Conservation (phyloP, 2,797 vertebrate species). For the Dendrocincla fuliginosa region DNA sequence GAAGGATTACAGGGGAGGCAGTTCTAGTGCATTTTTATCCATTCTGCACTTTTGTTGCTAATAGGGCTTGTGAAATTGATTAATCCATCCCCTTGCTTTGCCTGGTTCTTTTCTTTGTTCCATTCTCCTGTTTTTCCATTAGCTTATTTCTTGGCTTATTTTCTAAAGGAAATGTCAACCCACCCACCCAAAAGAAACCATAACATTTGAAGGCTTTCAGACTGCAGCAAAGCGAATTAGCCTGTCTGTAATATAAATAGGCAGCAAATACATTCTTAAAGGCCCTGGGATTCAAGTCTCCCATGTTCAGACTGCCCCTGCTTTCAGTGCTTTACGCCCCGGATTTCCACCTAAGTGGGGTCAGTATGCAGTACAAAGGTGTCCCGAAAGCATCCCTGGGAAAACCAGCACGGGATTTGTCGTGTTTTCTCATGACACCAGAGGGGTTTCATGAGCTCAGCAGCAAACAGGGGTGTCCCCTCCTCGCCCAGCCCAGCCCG, state of each 20-base stretch:
- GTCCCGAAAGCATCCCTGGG: not conserved
- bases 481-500: no score
- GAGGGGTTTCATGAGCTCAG: not conserved
- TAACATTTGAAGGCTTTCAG: not conserved
- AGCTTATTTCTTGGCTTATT: not conserved
- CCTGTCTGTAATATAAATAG: not conserved
- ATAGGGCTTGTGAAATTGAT: not conserved
- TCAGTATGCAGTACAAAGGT: no score
- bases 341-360: not conserved
- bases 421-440: not conserved
- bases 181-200: not conserved
- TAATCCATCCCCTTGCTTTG: not conserved
- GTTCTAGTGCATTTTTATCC: not conserved
- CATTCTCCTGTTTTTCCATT: not conserved
- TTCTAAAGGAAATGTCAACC: not conserved
- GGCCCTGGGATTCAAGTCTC: not conserved
- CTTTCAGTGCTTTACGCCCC: not conserved
- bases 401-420: not conserved
- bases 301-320: not conserved
- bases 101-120: not conserved
- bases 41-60: not conserved
- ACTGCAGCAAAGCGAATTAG: not conserved
- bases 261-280: not conserved
- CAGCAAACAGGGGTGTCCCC: no score
- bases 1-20: not conserved